phyloP scores from a whole-genome alignment of 2,888 invertebrate species.

The Drosophila monieri region DNA sequence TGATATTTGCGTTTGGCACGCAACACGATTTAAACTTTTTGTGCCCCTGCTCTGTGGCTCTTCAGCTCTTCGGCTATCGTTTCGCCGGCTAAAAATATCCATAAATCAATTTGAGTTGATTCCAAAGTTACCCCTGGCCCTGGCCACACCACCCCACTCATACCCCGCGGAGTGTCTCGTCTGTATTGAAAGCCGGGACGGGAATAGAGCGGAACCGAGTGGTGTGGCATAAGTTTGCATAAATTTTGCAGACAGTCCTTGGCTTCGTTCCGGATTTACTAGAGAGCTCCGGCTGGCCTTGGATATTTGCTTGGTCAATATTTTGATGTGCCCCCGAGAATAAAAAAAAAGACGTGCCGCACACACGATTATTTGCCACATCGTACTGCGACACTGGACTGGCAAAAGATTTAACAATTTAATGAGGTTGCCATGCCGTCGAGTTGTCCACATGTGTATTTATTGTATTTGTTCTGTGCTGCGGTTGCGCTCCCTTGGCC shows the following conservation, averaged over 20 bases:
- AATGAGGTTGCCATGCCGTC: slow-evolving; percentile 70
- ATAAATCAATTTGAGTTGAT: slow-evolving; percentile 75
- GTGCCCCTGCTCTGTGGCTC: slow-evolving; percentile 9
- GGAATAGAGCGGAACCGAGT: slow-evolving; percentile 45
- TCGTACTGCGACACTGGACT: slow-evolving; percentile 43
- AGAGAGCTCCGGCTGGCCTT: slow-evolving; percentile 28
- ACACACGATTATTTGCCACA: slow-evolving; percentile 62
- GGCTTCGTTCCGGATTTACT: slow-evolving; percentile 29
- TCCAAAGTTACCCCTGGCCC: slow-evolving; percentile 40
- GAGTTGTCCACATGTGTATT: slow-evolving; percentile 66
- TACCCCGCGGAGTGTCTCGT: slow-evolving; percentile 57
- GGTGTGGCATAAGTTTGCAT: slow-evolving; percentile 66
- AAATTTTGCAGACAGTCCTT: slow-evolving; percentile 62
- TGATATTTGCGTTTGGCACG: slow-evolving; percentile 78
- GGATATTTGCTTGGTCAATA: slow-evolving; percentile 74
- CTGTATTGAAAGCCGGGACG: slow-evolving; percentile 62
- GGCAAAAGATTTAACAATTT: slow-evolving; percentile 79
- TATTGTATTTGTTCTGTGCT: slow-evolving; percentile 72
- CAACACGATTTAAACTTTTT: slow-evolving; percentile 73
- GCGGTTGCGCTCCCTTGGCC: slow-evolving; percentile 51
- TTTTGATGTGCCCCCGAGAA: slow-evolving; percentile 28
- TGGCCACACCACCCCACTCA: not conserved
- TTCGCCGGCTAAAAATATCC: slow-evolving; percentile 68
- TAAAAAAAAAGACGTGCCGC: slow-evolving; percentile 21
- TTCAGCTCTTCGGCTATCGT: slow-evolving; percentile 13